Evolutionary conservation across 2,888 invertebrate species (phyloP).

Genomic region (Clostera curtula): DNA sequence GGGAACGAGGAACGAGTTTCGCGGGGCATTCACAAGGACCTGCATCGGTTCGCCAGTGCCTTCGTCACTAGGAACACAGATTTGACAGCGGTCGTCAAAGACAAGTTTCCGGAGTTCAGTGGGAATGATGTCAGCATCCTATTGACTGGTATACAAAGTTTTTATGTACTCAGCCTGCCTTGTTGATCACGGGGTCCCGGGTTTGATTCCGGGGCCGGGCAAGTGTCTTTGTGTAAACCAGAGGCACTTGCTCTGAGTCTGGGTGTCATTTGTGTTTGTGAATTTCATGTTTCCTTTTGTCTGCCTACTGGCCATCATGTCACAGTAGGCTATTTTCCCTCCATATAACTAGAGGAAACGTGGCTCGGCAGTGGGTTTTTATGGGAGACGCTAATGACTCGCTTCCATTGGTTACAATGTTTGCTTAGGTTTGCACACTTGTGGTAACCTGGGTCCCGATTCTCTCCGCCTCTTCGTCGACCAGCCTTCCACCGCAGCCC

Average conservation of each 20-base stretch:
- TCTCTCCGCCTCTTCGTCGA: slow-evolving; percentile 80
- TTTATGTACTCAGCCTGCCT: neutral
- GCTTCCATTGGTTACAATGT: too few species aligned
- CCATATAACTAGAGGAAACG: too few species aligned
- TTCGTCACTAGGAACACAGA: slow-evolving; percentile 77
- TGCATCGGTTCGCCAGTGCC: slow-evolving; percentile 77
- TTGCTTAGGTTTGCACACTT: slow-evolving; percentile 93
- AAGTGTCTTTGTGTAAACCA: too few species aligned
- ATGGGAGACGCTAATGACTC: too few species aligned
- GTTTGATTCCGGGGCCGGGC: too few species aligned
- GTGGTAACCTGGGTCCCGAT: slow-evolving; percentile 87
- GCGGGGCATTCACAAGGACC: slow-evolving; percentile 20
- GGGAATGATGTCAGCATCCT: slow-evolving; percentile 54
- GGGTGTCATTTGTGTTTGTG: too few species aligned
- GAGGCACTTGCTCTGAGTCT: too few species aligned
- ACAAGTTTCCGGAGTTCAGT: slow-evolving; percentile 61
- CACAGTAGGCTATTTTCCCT: too few species aligned
- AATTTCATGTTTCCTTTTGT: too few species aligned
- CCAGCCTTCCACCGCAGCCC: slow-evolving; percentile 66
- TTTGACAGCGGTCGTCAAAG: slow-evolving; percentile 58
- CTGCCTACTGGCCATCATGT: too few species aligned
- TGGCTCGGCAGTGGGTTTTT: too few species aligned
- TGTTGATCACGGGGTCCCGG: too few species aligned
- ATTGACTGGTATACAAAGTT: slow-evolving; percentile 56
- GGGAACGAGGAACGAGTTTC: slow-evolving; percentile 23